phyloP scores from a whole-genome alignment of 2,113 vertebrate genomes.

The Illadopsis cleaveri region DNA sequence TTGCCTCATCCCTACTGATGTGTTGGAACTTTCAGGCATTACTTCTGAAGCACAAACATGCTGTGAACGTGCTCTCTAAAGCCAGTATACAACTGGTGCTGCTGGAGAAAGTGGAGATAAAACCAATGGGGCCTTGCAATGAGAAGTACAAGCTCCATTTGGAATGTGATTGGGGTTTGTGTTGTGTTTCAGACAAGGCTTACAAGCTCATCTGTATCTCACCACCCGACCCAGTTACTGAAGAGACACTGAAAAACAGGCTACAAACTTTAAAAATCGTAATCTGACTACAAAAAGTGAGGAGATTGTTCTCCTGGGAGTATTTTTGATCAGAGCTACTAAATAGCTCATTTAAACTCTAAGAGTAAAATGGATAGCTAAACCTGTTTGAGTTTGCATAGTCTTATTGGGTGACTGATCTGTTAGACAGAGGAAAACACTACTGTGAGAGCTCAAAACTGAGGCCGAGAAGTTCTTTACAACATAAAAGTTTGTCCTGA shows the following conservation, averaged over 20 bases:
- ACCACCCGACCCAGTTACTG: neutral
- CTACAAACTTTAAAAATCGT: neutral
- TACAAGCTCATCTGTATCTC: neutral
- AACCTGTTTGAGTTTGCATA: constrained; percentile 21
- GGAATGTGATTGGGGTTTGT: neutral
- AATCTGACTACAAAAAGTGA: neutral
- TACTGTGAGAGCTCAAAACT: neutral
- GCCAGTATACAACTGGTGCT: neutral
- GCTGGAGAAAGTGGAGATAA: neutral
- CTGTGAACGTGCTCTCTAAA: neutral
- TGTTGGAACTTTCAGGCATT: neutral
- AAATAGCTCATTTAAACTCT: neutral
- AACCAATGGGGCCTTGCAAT: neutral
- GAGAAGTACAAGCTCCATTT: neutral
- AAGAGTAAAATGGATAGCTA: neutral
- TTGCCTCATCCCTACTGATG: neutral
- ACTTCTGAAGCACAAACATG: neutral
- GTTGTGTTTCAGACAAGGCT: neutral
- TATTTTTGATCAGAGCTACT: neutral
- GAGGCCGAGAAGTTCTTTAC: neutral
- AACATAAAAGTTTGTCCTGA: neutral
- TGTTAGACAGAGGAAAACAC: neutral
- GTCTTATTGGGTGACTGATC: neutral
- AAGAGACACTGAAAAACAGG: neutral
- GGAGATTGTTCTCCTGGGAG: neutral